A percentile compares a stretch with the other conserved stretches of the same genome.
Conservation (phyloP, 2,888 invertebrate genomes). For the Plemyria rubiginata region DNA sequence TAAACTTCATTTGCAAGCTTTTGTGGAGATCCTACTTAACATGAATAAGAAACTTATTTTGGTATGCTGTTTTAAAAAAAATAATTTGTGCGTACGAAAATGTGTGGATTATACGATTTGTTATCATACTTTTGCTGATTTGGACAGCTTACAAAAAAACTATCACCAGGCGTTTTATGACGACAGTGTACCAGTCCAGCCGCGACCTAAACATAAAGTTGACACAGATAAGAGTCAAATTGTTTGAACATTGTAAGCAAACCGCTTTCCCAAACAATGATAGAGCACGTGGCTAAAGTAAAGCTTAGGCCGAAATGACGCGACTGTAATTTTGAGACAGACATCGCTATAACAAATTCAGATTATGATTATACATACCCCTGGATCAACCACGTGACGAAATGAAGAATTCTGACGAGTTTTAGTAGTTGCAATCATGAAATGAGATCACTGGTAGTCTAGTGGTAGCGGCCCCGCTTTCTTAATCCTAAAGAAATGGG, state of each 20-base stretch:
- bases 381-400: neutral
- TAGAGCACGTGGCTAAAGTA: slow-evolving; percentile 57
- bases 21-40: neutral
- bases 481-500: too few relatives aligned
- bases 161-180: too few relatives aligned
- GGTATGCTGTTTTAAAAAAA: too few relatives aligned
- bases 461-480: too few relatives aligned
- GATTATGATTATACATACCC: neutral
- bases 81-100: too few relatives aligned
- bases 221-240: slow-evolving; percentile 19
- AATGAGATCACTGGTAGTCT: too few relatives aligned
- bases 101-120: too few relatives aligned
- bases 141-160: too few relatives aligned
- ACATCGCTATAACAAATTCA: neutral
- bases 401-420: neutral
- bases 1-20: neutral
- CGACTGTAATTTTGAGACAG: neutral
- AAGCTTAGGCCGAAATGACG: neutral
- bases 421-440: neutral
- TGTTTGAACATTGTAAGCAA: slow-evolving; percentile 36
- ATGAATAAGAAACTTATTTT: too few relatives aligned
- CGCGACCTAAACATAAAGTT: slow-evolving; percentile 6
- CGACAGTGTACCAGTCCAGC: neutral
- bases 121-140: too few relatives aligned
- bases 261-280: slow-evolving; percentile 57